Conservation (phyloP, 1,140 invertebrate species). For the Leptinotarsa undecemlineata region DNA sequence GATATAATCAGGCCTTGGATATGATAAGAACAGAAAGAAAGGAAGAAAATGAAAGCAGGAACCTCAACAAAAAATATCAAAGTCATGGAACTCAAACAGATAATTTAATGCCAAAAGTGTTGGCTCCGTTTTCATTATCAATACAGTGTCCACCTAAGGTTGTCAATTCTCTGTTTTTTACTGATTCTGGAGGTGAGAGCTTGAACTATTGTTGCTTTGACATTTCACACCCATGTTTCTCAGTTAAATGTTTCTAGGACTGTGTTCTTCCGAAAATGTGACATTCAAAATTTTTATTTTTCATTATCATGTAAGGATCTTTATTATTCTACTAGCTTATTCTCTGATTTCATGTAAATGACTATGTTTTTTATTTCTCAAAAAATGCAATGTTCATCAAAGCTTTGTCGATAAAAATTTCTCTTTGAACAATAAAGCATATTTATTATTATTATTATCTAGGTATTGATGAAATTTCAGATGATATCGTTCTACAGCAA, state of each 20-base stretch:
- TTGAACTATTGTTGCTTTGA: too few species aligned
- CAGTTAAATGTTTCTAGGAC: too few species aligned
- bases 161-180: slow-evolving; percentile 36
- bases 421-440: too few species aligned
- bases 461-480: slow-evolving; percentile 17
- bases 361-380: too few species aligned
- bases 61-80: slow-evolving; percentile 16
- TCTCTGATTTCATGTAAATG: too few species aligned
- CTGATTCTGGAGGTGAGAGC: slow-evolving; percentile 30
- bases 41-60: neutral
- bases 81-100: slow-evolving; percentile 32
- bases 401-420: too few species aligned
- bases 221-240: too few species aligned
- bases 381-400: too few species aligned
- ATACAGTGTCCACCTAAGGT: slow-evolving; percentile 29
- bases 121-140: slow-evolving; percentile 32
- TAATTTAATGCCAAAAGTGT: slow-evolving; percentile 29
- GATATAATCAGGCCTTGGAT: slow-evolving; percentile 21
- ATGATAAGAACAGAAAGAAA: slow-evolving; percentile 1
- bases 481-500: slow-evolving; percentile 35
- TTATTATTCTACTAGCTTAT: too few species aligned
- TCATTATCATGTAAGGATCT: too few species aligned
- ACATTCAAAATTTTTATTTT: too few species aligned
- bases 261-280: neutral
- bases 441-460: neutral